Percentiles rank a stretch among this genome's conserved stretches.
Conservation (phyloP, 2,797 vertebrate species). For the Alosa sapidissima region DNA sequence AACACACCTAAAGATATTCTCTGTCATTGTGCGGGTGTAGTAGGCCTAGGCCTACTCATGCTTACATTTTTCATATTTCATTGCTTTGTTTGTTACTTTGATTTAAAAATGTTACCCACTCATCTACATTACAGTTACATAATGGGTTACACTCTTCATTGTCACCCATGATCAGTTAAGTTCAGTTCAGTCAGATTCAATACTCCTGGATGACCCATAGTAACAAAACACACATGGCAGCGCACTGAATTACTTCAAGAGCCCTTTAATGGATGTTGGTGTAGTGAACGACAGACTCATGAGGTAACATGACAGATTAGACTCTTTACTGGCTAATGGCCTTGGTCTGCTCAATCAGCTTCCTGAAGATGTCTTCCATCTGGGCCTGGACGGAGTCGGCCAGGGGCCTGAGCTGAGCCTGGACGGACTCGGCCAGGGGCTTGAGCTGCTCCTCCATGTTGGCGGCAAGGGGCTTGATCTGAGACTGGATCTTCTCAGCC, state of each 20-base stretch:
- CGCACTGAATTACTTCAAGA: conserved; percentile 4
- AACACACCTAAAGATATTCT: neutral
- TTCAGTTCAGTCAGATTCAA: neutral
- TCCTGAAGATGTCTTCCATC: conserved; percentile 59
- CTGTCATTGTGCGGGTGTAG: neutral
- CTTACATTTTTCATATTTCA: neutral
- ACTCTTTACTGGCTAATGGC: conserved; percentile 59
- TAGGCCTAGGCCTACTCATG: too few species aligned
- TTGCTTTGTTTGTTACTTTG: neutral
- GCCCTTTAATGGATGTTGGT: neutral
- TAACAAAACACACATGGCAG: neutral
- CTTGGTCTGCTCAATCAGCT: conserved; percentile 64
- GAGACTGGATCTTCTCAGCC: conserved; percentile 63
- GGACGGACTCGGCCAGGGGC: conserved; percentile 57
- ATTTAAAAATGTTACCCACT: neutral
- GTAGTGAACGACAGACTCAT: neutral
- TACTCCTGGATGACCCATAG: neutral
- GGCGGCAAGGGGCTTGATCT: conserved; percentile 58
- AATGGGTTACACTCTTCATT: neutral
- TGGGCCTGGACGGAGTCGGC: conserved; percentile 52
- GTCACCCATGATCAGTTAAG: neutral
- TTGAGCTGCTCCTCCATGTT: conserved; percentile 52
- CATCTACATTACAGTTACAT: neutral
- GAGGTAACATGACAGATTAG: neutral
- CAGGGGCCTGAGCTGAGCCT: conserved; percentile 59